Percentiles rank a stretch among this genome's conserved stretches.
phyloP scores from a whole-genome alignment of 2,888 invertebrate species.

The Apeira syringaria region DNA sequence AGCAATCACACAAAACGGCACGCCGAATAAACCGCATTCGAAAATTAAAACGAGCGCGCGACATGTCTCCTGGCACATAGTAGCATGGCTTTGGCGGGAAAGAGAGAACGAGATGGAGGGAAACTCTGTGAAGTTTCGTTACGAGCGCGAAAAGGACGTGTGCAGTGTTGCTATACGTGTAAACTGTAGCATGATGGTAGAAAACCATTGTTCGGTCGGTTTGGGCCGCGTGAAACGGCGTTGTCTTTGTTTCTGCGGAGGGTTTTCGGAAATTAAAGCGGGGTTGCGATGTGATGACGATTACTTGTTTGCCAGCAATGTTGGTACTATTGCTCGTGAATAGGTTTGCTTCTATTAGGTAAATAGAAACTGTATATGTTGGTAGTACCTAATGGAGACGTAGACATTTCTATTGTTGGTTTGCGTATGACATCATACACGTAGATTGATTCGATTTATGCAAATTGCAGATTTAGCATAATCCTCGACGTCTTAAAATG shows the following conservation, averaged over 20 bases:
- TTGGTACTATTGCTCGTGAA: slow-evolving; percentile 25
- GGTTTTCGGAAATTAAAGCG: slow-evolving; percentile 79
- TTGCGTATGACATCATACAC: too few species aligned
- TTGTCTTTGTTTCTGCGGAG: slow-evolving; percentile 69
- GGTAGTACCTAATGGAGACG: too few species aligned
- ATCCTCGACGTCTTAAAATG: too few species aligned
- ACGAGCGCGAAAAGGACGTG: slow-evolving; percentile 52
- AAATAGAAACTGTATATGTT: background rate
- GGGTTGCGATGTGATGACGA: slow-evolving; percentile 69
- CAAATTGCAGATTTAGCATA: too few species aligned
- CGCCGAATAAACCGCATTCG: slow-evolving; percentile 75
- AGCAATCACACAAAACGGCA: slow-evolving; percentile 58
- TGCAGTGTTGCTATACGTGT: slow-evolving; percentile 57
- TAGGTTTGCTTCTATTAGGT: slow-evolving; percentile 12
- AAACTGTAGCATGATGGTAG: slow-evolving; percentile 61
- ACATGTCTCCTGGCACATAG: slow-evolving; percentile 57
- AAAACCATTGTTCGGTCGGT: slow-evolving; percentile 74
- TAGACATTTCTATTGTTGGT: too few species aligned
- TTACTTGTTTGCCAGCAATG: slow-evolving; percentile 65
- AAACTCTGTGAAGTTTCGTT: slow-evolving; percentile 5
- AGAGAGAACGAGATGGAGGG: slow-evolving; percentile 17
- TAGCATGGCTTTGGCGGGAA: slow-evolving; percentile 56
- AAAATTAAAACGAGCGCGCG: slow-evolving; percentile 76
- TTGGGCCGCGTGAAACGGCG: slow-evolving; percentile 78
- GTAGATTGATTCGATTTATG: too few species aligned